phyloP scores from a whole-genome alignment of 2,113 vertebrate genomes.

The Columba janthina region DNA sequence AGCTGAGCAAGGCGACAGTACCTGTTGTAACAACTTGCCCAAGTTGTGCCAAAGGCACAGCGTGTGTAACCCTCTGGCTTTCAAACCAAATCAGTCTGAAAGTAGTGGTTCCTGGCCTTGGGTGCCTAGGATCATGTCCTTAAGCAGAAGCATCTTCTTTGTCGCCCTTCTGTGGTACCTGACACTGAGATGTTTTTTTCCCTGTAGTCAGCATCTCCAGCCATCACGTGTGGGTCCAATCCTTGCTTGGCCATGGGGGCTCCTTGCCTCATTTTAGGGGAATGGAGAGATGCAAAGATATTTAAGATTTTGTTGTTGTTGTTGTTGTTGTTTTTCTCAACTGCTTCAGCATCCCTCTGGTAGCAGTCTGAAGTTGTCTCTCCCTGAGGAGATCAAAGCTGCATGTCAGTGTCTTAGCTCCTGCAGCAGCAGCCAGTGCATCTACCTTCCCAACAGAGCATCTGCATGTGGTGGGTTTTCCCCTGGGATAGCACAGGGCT shows the following conservation, averaged over 20 bases:
- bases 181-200: no score
- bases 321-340: background rate
- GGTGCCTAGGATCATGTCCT: rapidly evolving
- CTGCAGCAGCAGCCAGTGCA: background rate
- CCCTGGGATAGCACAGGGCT: background rate
- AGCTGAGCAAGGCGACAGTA: background rate
- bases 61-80: background rate
- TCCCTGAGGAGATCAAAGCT: background rate
- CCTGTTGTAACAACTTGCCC: background rate
- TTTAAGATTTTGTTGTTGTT: background rate
- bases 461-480: rapidly evolving
- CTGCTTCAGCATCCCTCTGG: background rate
- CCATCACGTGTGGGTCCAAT: rapidly evolving
- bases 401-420: background rate
- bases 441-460: background rate
- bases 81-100: background rate
- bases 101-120: background rate
- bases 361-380: background rate
- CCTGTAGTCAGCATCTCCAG: background rate
- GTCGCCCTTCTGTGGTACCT: background rate
- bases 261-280: rapidly evolving
- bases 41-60: background rate
- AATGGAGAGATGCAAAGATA: background rate
- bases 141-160: background rate
- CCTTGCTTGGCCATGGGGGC: background rate